phyloP scores from a whole-genome alignment of 2,113 vertebrate species.

The Nothoprocta perdicaria region DNA sequence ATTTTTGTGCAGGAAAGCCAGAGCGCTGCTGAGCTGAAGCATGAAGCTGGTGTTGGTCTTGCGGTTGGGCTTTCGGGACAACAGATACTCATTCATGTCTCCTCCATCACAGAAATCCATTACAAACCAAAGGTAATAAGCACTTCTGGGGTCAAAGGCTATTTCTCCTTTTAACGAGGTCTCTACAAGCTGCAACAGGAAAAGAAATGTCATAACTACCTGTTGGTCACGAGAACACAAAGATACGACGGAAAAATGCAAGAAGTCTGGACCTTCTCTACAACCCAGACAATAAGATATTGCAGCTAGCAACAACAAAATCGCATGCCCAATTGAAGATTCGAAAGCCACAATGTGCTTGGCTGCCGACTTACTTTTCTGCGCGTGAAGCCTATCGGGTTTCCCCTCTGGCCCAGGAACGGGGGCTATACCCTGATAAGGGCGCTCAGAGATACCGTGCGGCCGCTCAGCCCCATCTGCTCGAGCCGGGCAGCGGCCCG shows the following conservation, averaged over 20 bases:
- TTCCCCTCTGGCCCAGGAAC: conserved; percentile 3
- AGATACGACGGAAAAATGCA: background rate
- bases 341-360: conserved; percentile 15
- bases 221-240: accelerated
- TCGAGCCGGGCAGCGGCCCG: conserved; percentile 49
- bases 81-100: conserved; percentile 95
- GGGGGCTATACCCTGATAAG: conserved; percentile 40
- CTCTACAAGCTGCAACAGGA: conserved; percentile 89
- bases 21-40: conserved; percentile 95
- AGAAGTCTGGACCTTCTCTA: background rate
- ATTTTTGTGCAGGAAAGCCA: conserved; percentile 97
- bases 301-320: background rate
- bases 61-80: conserved; percentile 93
- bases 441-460: background rate
- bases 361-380: background rate
- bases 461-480: conserved; percentile 35
- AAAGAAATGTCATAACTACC: conserved; percentile 10
- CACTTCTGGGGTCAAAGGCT: conserved; percentile 91
- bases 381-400: background rate
- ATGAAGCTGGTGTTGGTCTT: conserved; percentile 98
- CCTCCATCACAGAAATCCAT: conserved; percentile 99
- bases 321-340: background rate
- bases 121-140: conserved; percentile 98
- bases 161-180: conserved; percentile 97
- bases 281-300: background rate